phyloP scores from a whole-genome alignment of 2,888 invertebrate genomes.

The Schizaphis graminum region DNA sequence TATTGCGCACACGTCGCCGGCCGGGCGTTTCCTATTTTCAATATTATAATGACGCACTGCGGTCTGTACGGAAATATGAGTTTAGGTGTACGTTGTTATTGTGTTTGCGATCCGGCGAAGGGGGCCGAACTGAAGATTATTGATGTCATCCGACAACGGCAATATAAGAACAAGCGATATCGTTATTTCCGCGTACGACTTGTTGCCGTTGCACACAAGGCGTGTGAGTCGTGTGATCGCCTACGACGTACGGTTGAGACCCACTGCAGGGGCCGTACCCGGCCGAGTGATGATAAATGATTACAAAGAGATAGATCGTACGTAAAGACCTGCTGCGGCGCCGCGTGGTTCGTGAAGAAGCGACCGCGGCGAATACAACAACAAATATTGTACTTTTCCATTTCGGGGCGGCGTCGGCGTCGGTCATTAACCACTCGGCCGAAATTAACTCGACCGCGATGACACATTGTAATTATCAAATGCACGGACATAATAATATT shows the following conservation, averaged over 20 bases:
- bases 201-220: background rate
- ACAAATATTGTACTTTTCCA: slow-evolving; percentile 62
- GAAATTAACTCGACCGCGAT: slow-evolving; percentile 50
- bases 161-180: background rate
- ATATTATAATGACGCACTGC: background rate
- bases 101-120: background rate
- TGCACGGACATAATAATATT: background rate
- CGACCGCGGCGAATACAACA: slow-evolving; percentile 29
- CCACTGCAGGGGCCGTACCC: background rate
- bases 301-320: slow-evolving; percentile 42
- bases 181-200: background rate
- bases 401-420: slow-evolving; percentile 39
- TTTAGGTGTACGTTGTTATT: background rate
- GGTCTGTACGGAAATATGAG: background rate
- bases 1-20: background rate
- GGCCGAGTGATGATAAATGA: slow-evolving; percentile 43
- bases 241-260: background rate
- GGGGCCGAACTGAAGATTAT: background rate
- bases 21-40: background rate
- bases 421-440: slow-evolving; percentile 52
- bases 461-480: slow-evolving; percentile 57
- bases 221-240: background rate
- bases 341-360: slow-evolving; percentile 28
- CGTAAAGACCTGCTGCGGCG: slow-evolving; percentile 13
- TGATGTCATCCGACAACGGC: background rate